Evolutionary conservation across 1,140 invertebrate species (phyloP).

Genomic region (Aphelinus atriplicis): DNA sequence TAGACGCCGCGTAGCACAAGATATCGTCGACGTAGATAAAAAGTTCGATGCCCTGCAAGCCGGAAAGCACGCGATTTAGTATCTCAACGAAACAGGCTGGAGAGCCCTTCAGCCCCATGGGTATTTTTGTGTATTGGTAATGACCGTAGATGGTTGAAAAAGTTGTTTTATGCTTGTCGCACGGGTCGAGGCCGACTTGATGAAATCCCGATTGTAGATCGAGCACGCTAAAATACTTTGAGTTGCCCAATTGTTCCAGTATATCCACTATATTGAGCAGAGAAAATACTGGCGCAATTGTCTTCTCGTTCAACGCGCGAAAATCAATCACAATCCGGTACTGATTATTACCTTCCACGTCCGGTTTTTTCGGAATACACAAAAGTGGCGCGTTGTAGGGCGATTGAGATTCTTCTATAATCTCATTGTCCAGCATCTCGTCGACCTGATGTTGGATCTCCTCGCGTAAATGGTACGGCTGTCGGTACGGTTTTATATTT

Average conservation of each 20-base stretch:
- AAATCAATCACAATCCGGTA: conserved; percentile 43
- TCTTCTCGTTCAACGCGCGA: conserved; percentile 42
- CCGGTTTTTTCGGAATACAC: conserved; percentile 57
- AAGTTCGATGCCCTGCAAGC: neutral
- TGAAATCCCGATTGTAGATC: too few relatives aligned
- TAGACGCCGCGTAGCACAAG: conserved; percentile 52
- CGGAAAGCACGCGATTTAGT: neutral
- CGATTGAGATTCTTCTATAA: conserved; percentile 50
- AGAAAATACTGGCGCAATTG: conserved; percentile 37
- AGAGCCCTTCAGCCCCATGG: conserved; percentile 15
- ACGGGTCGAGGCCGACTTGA: too few relatives aligned
- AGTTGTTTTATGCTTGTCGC: too few relatives aligned
- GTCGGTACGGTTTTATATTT: conserved; percentile 32
- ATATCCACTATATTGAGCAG: conserved; percentile 43
- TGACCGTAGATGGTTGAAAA: conserved; percentile 28
- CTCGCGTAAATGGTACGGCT: conserved; percentile 30
- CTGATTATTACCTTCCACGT: conserved; percentile 51
- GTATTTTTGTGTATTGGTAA: conserved; percentile 14
- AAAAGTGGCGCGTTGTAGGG: conserved; percentile 52
- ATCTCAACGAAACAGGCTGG: neutral
- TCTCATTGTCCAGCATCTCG: conserved; percentile 44
- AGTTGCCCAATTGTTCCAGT: conserved; percentile 35
- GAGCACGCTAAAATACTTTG: conserved; percentile 11
- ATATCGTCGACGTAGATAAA: conserved; percentile 64
- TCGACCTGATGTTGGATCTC: conserved; percentile 21